Evolutionary conservation across 2,797 vertebrate species (phyloP), one percentile per base, ranked within the genome.

Genomic region (Anisognathus igniventris): DNA sequence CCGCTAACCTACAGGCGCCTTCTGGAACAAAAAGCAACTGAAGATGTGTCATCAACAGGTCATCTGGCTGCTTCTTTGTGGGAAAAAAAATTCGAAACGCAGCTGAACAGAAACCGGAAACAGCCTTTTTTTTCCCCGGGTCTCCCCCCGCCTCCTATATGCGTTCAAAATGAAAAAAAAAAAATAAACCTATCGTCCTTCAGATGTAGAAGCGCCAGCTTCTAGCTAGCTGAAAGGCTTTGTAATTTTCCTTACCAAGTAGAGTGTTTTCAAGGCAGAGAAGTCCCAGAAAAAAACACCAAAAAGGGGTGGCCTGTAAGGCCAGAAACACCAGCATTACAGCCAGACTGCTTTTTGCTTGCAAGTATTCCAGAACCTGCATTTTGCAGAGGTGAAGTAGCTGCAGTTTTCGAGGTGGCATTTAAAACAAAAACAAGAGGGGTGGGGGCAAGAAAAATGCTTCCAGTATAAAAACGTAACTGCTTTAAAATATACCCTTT

Each of bases 101-200:
- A 35, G 66, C 45, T 68, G 45, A 96, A 90, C 31, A 94, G 91
- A 96, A 95, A 95, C 84, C 79, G 75, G 92, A 90, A 95, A 92
- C 17, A 0, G 72, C 11, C 9, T 65, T 50, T 47, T 47, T 30
- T 14, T 14, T 4, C 4, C 37, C 50, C 16, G 10, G 23, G 22
- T 83, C 57, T 65, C 14, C 50, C 42, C 61, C 75, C 25, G 1
- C 39, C 60, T 12, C 64, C 31, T 6, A 10, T 2, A 9, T 13
- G 2, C 22, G 3, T 81, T 88, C 61, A 80, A 70, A 77, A 92
- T 39, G 65, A 80, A 76, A 79, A 92, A 64, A 86, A 48, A 27
- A 15, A 35, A 12, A 85, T 5, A 75, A 83, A 31, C 30, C 62
- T 39, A 44, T 75, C 72, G 16, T 67, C 75, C n/a, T 86, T 89